phyloP scores from a whole-genome alignment of 2,888 invertebrate genomes.

The Nasonia oneida region DNA sequence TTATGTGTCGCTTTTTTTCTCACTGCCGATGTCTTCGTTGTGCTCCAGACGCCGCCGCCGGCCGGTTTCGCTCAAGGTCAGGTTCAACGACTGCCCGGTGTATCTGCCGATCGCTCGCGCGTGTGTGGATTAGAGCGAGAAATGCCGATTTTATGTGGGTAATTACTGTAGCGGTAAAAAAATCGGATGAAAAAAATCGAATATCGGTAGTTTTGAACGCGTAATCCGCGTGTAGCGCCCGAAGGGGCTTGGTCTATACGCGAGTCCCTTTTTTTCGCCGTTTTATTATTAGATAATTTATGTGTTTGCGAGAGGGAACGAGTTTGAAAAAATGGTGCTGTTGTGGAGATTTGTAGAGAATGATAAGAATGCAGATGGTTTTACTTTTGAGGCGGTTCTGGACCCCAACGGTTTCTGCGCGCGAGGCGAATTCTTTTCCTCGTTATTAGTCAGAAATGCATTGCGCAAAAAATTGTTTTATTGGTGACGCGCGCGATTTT shows the following conservation, averaged over 20 bases:
- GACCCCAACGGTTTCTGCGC: background rate
- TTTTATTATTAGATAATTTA: background rate
- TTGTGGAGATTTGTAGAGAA: background rate
- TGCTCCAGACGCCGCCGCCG: constrained; percentile 19
- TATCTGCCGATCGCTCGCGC: background rate
- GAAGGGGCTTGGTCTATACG: background rate
- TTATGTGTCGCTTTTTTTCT: background rate
- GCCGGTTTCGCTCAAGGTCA: constrained; percentile 68
- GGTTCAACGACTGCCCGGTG: constrained; percentile 68
- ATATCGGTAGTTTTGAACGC: background rate
- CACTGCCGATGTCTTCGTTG: background rate
- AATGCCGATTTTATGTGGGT: background rate
- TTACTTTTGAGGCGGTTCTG: background rate
- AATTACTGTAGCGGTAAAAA: constrained; percentile 10
- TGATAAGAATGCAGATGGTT: background rate
- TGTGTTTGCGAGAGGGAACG: background rate
- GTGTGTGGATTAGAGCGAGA: background rate
- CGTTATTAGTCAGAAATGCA: background rate
- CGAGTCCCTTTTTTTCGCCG: background rate
- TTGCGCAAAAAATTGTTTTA: background rate
- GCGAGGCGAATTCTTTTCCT: background rate
- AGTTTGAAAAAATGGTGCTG: background rate
- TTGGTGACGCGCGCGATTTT: too few relatives aligned
- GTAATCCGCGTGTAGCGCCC: background rate
- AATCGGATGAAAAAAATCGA: background rate